These are phyloP conservation scores for Drosophila cardini DNA, from an alignment of 1,140 invertebrate genomes.

Conservation along the genomic window DNA sequence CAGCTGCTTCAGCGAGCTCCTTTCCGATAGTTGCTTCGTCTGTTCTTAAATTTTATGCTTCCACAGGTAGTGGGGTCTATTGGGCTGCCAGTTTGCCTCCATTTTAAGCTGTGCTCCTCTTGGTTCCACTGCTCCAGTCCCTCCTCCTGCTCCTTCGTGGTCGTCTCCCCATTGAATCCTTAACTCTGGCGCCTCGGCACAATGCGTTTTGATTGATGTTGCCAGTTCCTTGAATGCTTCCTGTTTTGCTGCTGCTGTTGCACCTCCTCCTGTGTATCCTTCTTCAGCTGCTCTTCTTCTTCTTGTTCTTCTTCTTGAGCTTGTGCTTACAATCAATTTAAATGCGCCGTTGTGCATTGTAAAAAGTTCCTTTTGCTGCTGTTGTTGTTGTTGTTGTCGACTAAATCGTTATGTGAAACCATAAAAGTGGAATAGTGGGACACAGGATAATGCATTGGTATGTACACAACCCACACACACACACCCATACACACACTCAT, in stretches of 20 bases:
- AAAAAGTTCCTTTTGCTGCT: conserved; percentile 53
- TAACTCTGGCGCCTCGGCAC: conserved; percentile 51
- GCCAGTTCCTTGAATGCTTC: conserved; percentile 58
- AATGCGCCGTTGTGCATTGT: conserved; percentile 80
- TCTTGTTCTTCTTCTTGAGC: conserved; percentile 12
- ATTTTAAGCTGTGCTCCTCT: conserved; percentile 29
- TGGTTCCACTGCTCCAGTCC: no score
- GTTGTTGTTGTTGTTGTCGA: conserved; percentile 35
- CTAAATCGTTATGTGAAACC: conserved; percentile 65
- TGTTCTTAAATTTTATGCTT: conserved; percentile 73
- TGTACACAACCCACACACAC: not conserved
- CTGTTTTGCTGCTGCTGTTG: conserved; percentile 32
- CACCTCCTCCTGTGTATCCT: conserved; percentile 13
- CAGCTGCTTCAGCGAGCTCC: not conserved
- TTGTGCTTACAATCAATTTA: conserved; percentile 77
- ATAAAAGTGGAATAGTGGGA: conserved; percentile 53
- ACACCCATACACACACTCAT: not conserved
- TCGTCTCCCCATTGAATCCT: conserved; percentile 35
- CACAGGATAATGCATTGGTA: conserved; percentile 33
- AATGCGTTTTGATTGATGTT: conserved; percentile 79
- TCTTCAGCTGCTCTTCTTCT: conserved; percentile 5
- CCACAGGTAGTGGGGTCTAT: conserved; percentile 63
- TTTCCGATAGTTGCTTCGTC: conserved; percentile 8
- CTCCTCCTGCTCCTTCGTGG: not conserved
- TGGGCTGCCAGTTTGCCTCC: conserved; percentile 5